Base-by-base conservation (phyloP, 2,797 vertebrate species). In the Channallabes apus region DNA sequence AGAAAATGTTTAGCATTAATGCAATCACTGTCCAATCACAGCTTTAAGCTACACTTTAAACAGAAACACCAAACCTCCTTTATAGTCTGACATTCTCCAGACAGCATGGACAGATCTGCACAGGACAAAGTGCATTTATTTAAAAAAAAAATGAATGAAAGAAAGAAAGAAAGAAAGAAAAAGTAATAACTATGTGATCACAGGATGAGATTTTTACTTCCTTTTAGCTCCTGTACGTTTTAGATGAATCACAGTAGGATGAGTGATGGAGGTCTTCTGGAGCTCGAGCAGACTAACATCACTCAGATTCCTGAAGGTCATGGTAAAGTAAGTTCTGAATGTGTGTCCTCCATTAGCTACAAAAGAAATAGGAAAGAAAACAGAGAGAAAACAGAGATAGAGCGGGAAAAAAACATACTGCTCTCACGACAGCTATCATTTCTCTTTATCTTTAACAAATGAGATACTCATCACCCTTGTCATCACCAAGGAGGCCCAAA, bases 301-400 rank as follows among this genome's bases (percentile, higher is more conserved):
- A 86, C 96, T 94, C 85, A 96, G 93, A 80, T 96, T 92, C 78
- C 92, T 91, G 94, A 97, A 96, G 24, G 94, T 95, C 96, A 95
- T 93, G 76, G 95, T 96, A 91, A 97, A 97, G 92, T 97, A 11
- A 46, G 46, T 46, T 11, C 96, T 84, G 94, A 91, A 84, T 88
- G 90, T 14, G 93, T 94, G 82, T 97, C 93, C 93, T 95, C 94
- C 94, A 95, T 96, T 86, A 96, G 88, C 96, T 97, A 88, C 41
- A 54, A 54, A 22, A n/a, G n/a, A 72, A 4, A 46, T 24, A 18
- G 9, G 46, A 46, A 11, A 69, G n/a, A 15, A 51, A 38, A 72
- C 8, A 84, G 68, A 18, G 64, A 85, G 5, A 54, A 14, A 11
- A 77, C 61, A 38, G 38, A 38, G 38, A 38, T 46, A 46, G n/a